Percentiles rank a stretch among this genome's conserved stretches.
phyloP scores from a whole-genome alignment of 2,888 invertebrate genomes.

The Diaprepes abbreviatus region DNA sequence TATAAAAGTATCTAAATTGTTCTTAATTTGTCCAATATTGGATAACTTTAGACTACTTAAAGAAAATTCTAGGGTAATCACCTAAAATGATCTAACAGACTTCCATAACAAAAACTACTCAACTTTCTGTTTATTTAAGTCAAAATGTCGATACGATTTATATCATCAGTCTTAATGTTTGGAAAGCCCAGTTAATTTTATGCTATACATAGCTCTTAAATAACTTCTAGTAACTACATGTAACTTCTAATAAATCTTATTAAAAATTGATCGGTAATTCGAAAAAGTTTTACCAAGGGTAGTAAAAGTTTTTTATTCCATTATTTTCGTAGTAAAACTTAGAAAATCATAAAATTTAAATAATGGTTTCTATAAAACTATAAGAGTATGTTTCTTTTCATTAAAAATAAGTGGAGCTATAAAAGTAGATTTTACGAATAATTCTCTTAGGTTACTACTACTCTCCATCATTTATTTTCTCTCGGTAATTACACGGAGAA shows the following conservation, averaged over 20 bases:
- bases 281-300: not conserved
- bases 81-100: too few relatives aligned
- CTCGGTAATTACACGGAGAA: not conserved
- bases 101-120: too few relatives aligned
- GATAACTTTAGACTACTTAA: too few relatives aligned
- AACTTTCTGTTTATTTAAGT: too few relatives aligned
- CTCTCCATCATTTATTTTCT: not conserved
- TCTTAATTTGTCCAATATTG: too few relatives aligned
- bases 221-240: not conserved
- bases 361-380: not conserved
- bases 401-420: not conserved
- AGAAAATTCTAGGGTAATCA: too few relatives aligned
- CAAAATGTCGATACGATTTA: too few relatives aligned
- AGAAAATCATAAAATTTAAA: conserved; percentile 1
- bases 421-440: not conserved
- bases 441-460: not conserved
- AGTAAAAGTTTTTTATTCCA: conserved; percentile 9
- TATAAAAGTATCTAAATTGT: too few relatives aligned
- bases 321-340: conserved; percentile 5
- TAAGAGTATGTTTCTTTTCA: not conserved
- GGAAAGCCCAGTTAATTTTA: too few relatives aligned
- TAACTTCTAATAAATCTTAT: not conserved
- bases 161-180: too few relatives aligned
- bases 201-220: too few relatives aligned
- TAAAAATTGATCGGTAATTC: conserved; percentile 3